Percentiles rank a stretch among this genome's conserved stretches.
phyloP scores from a whole-genome alignment of 2,888 invertebrate species.

The Pediacus dermestoides region DNA sequence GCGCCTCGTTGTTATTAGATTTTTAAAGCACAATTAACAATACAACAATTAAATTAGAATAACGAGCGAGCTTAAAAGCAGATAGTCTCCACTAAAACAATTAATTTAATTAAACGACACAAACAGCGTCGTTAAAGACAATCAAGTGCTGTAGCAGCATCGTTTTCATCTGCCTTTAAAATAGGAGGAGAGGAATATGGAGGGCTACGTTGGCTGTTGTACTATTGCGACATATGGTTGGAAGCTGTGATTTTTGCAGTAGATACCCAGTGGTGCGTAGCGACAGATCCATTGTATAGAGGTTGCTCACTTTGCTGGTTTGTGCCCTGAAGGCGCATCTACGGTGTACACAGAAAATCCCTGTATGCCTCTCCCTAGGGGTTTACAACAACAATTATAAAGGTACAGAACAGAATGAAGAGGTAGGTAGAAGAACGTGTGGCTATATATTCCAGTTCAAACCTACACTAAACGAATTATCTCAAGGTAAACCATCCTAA shows the following conservation, averaged over 20 bases:
- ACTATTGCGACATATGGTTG: slow-evolving; percentile 27
- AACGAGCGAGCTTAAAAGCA: slow-evolving; percentile 30
- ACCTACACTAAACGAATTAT: slow-evolving; percentile 17
- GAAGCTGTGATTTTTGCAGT: slow-evolving; percentile 26
- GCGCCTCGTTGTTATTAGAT: slow-evolving; percentile 1
- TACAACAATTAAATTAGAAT: slow-evolving; percentile 36
- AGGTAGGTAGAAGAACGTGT: slow-evolving; percentile 34
- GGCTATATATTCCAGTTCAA: slow-evolving; percentile 15
- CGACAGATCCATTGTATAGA: slow-evolving; percentile 22
- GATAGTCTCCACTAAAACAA: slow-evolving; percentile 33
- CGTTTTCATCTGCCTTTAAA: slow-evolving; percentile 29
- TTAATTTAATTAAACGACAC: slow-evolving; percentile 38
- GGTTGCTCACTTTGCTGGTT: slow-evolving; percentile 24
- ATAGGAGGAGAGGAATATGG: slow-evolving; percentile 20
- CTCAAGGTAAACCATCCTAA: slow-evolving; percentile 15
- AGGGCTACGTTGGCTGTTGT: slow-evolving; percentile 10
- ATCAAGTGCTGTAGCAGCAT: slow-evolving; percentile 22
- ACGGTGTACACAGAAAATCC: slow-evolving; percentile 18
- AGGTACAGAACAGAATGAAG: slow-evolving; percentile 37
- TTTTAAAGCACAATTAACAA: slow-evolving; percentile 26
- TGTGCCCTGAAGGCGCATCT: slow-evolving; percentile 18
- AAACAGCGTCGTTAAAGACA: slow-evolving; percentile 38
- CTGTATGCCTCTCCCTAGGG: slow-evolving; percentile 35
- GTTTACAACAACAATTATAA: slow-evolving; percentile 40
- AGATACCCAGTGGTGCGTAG: slow-evolving; percentile 26